Percentiles rank a stretch among this genome's conserved stretches.
phyloP scores from a whole-genome alignment of 1,140 invertebrate genomes.

The Zaprionus gabonicus region DNA sequence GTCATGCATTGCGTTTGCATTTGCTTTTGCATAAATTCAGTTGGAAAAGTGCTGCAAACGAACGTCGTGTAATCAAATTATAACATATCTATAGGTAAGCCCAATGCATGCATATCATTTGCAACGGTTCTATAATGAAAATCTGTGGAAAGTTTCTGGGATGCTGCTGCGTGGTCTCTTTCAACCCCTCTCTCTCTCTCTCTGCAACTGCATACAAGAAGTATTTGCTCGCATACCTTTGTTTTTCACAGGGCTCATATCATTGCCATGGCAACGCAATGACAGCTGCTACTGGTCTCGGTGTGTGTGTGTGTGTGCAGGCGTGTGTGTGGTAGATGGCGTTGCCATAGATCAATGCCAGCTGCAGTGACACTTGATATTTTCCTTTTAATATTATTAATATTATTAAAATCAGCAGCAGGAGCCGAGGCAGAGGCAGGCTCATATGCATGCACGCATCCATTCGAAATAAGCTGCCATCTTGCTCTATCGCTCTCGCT shows the following conservation, averaged over 20 bases:
- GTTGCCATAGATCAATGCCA: slow-evolving; percentile 76
- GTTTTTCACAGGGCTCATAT: slow-evolving; percentile 14
- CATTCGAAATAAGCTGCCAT: slow-evolving; percentile 63
- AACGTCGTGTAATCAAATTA: slow-evolving; percentile 1
- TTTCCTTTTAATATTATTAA: slow-evolving; percentile 81
- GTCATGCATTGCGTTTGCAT: neutral
- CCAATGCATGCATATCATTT: slow-evolving; percentile 4
- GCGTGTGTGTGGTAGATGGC: slow-evolving; percentile 20
- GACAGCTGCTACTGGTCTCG: slow-evolving; percentile 1
- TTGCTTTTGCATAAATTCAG: neutral
- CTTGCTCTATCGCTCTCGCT: slow-evolving; percentile 4
- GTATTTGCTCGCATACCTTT: neutral
- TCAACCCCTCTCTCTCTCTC: neutral
- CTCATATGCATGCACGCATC: slow-evolving; percentile 60
- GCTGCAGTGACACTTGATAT: slow-evolving; percentile 75
- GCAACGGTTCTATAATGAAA: neutral
- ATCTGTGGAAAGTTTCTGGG: neutral
- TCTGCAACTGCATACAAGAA: neutral
- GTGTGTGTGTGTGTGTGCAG: neutral
- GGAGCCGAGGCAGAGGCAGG: slow-evolving; percentile 38
- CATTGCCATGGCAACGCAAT: slow-evolving; percentile 28
- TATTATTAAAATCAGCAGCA: slow-evolving; percentile 70
- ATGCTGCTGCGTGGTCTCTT: no score
- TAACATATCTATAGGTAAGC: neutral
- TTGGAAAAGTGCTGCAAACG: neutral